These are phyloP conservation scores for Eupeodes latifasciatus DNA, from an alignment of 2,888 invertebrate genomes.

Conservation along the genomic window DNA sequence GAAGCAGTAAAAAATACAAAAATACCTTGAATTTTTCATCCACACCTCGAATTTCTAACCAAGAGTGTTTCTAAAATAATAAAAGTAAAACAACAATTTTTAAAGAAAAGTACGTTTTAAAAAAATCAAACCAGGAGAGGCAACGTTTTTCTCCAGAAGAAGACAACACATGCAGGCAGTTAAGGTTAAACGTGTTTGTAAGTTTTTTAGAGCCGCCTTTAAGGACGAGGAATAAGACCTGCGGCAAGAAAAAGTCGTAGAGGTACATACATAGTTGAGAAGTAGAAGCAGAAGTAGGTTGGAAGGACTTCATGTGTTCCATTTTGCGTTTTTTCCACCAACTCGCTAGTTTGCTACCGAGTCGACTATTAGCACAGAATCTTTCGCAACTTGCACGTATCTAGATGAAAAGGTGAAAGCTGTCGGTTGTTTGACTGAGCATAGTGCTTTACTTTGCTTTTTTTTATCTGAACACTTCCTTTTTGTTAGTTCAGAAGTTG, in stretches of 20 bases:
- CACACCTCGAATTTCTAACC: conserved; percentile 58
- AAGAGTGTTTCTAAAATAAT: conserved; percentile 22
- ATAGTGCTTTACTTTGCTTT: neutral
- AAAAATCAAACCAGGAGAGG: conserved; percentile 21
- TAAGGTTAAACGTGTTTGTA: conserved; percentile 59
- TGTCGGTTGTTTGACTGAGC: conserved; percentile 45
- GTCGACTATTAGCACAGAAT: conserved; percentile 18
- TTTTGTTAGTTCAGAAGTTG: conserved; percentile 6
- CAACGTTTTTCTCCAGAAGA: conserved; percentile 45
- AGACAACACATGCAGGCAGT: conserved; percentile 43
- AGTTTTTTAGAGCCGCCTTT: conserved; percentile 11
- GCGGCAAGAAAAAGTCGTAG: neutral
- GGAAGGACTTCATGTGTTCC: neutral
- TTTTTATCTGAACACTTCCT: neutral
- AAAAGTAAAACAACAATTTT: neutral
- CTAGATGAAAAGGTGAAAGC: conserved; percentile 59
- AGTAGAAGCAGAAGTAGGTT: neutral
- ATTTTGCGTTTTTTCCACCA: conserved; percentile 27
- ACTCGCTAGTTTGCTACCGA: too few species aligned
- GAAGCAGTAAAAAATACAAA: conserved; percentile 22
- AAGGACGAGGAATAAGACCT: neutral
- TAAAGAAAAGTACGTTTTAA: conserved; percentile 43
- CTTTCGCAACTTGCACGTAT: conserved; percentile 24
- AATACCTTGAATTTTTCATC: conserved; percentile 52
- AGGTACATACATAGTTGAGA: neutral